These are phyloP conservation scores for Entomobrya proxima DNA, from an alignment of 2,888 invertebrate species.

Conservation along the genomic window DNA sequence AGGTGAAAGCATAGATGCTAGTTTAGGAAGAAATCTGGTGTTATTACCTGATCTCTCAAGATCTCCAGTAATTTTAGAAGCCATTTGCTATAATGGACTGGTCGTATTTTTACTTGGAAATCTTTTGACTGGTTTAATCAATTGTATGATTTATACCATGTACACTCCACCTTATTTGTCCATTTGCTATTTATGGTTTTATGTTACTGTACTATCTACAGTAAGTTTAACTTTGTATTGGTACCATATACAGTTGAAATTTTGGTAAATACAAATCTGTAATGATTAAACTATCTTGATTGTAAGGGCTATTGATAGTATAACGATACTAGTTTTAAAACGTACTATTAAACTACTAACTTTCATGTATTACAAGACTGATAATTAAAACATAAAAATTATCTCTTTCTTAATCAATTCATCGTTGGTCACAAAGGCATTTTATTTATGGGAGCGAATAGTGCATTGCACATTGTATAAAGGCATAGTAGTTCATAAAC, in stretches of 20 bases:
- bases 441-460: too few species aligned
- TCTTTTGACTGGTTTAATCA: conserved; percentile 89
- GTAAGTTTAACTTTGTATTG: conserved; percentile 78
- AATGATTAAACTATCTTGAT: not conserved
- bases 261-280: conserved; percentile 76
- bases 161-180: conserved; percentile 76
- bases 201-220: conserved; percentile 76
- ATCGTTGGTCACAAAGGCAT: too few species aligned
- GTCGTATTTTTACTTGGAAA: conserved; percentile 90
- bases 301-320: not conserved
- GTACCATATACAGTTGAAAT: conserved; percentile 79
- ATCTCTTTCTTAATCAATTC: too few species aligned
- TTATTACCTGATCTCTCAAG: conserved; percentile 71
- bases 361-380: too few species aligned
- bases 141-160: conserved; percentile 84
- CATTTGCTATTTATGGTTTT: conserved; percentile 68
- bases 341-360: too few species aligned
- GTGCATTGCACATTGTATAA: too few species aligned
- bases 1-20: not conserved
- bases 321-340: too few species aligned
- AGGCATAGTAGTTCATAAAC: too few species aligned
- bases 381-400: too few species aligned
- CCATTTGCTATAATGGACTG: conserved; percentile 89
- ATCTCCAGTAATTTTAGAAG: conserved; percentile 82
- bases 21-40: conserved; percentile 52